Conservation (phyloP, 2,797 vertebrate species). For the Thaleichthys pacificus region DNA sequence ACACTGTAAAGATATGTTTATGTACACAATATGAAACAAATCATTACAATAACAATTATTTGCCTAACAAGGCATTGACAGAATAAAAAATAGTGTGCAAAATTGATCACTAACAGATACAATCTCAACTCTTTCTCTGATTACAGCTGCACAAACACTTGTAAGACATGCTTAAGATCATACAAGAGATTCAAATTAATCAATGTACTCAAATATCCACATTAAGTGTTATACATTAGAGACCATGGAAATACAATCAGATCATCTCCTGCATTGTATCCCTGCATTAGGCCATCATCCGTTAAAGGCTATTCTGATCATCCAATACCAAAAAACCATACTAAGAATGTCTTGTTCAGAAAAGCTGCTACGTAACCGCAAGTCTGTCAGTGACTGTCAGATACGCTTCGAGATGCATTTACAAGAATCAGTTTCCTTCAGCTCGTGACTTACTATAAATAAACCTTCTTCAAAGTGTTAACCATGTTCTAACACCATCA, state of each 20-base stretch:
- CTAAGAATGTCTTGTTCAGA: too few relatives aligned
- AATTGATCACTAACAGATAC: slow-evolving; percentile 37
- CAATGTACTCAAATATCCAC: neutral
- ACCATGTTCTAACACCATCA: neutral
- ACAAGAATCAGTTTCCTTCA: neutral
- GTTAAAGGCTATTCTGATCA: too few relatives aligned
- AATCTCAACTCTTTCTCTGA: neutral
- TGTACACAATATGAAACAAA: slow-evolving; percentile 52
- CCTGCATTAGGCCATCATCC: neutral
- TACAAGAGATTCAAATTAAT: neutral
- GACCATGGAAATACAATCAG: neutral
- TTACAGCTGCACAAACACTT: neutral
- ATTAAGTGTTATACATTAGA: neutral
- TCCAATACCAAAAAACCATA: too few relatives aligned
- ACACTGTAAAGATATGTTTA: slow-evolving; percentile 45
- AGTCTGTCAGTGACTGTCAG: neutral
- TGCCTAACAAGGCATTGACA: slow-evolving; percentile 16
- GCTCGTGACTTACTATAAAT: slow-evolving; percentile 1
- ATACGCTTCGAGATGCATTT: slow-evolving; percentile 3
- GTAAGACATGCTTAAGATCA: neutral
- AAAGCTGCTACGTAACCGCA: too few relatives aligned
- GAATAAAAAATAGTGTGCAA: slow-evolving; percentile 58
- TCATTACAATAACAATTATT: slow-evolving; percentile 23
- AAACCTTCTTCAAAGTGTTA: too few relatives aligned
- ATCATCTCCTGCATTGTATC: neutral